These are phyloP conservation scores for Dasyprocta punctata DNA, from an alignment of 2,113 vertebrate genomes.

Conservation along the genomic window DNA sequence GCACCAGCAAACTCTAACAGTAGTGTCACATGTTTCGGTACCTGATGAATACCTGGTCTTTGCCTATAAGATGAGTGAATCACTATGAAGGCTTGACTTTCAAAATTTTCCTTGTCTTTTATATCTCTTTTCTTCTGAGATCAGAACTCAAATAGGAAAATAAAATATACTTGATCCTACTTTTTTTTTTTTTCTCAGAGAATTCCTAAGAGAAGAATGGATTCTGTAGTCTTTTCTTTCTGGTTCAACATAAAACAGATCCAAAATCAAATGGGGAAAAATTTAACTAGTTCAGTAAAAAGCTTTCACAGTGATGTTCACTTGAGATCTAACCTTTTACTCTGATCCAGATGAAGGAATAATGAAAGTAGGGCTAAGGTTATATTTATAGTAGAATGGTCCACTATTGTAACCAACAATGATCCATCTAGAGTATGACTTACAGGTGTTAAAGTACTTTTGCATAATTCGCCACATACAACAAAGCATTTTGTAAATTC, in stretches of 20 bases:
- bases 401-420: not conserved
- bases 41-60: not conserved
- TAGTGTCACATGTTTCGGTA: not conserved
- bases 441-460: not conserved
- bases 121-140: not conserved
- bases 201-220: not conserved
- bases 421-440: not conserved
- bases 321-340: not conserved
- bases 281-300: not conserved
- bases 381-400: not conserved
- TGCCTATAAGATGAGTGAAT: not conserved
- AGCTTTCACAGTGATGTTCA: not conserved
- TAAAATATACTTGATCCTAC: not conserved
- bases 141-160: not conserved
- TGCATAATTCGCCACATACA: not conserved
- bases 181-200: not conserved
- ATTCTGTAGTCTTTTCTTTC: not conserved
- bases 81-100: conserved; percentile 20
- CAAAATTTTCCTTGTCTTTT: not conserved
- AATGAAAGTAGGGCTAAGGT: not conserved
- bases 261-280: not conserved
- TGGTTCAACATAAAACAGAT: not conserved
- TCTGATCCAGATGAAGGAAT: not conserved
- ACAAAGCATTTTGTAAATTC: not conserved
- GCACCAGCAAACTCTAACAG: too few species aligned